phyloP scores from a whole-genome alignment of 2,888 invertebrate species.

The Anodontia alba region DNA sequence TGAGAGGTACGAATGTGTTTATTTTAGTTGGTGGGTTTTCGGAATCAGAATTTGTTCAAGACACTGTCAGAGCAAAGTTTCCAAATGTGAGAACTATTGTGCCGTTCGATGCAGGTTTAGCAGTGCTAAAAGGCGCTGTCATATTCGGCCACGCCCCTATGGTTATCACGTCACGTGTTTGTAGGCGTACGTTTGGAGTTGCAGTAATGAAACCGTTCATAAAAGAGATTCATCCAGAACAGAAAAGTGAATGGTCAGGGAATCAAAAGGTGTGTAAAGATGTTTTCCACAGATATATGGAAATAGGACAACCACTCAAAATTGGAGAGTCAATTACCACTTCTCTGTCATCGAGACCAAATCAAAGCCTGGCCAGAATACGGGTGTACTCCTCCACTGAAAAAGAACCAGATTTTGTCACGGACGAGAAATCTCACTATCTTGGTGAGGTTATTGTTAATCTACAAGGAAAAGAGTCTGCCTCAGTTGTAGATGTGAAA shows the following conservation, averaged over 20 bases:
- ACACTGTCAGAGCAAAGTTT: conserved; percentile 44
- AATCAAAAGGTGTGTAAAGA: conserved; percentile 38
- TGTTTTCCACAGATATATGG: conserved; percentile 53
- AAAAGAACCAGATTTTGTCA: conserved; percentile 43
- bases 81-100: conserved; percentile 49
- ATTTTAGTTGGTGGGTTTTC: conserved; percentile 57
- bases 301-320: conserved; percentile 43
- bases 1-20: conserved; percentile 44
- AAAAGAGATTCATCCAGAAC: conserved; percentile 35
- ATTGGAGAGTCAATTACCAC: conserved; percentile 39
- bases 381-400: conserved; percentile 46
- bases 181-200: conserved; percentile 53
- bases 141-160: conserved; percentile 57
- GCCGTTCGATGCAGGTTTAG: conserved; percentile 53
- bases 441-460: conserved; percentile 49
- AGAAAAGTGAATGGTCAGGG: conserved; percentile 19
- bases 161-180: conserved; percentile 51
- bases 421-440: conserved; percentile 32
- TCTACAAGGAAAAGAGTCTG: conserved; percentile 26
- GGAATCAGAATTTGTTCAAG: conserved; percentile 52
- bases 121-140: conserved; percentile 57
- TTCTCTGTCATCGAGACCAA: conserved; percentile 29
- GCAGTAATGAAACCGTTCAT: conserved; percentile 43
- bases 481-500: conserved; percentile 21
- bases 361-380: conserved; percentile 31